These are phyloP conservation scores for Ceratitis capitata DNA, from an alignment of 1,140 invertebrate genomes.

Conservation along the genomic window DNA sequence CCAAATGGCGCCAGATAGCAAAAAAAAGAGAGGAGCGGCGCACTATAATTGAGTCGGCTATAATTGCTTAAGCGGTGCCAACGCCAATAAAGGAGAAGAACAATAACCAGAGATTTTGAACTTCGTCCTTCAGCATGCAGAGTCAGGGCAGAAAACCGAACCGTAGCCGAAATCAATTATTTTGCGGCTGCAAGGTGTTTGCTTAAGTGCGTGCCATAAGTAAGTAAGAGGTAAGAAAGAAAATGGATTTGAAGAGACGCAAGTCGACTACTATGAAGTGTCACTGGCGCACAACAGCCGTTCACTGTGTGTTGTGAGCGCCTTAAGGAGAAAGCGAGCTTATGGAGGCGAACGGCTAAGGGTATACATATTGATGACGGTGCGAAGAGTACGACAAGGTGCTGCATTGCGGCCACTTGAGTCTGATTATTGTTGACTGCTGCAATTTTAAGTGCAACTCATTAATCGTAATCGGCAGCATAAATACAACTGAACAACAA, in stretches of 20 bases:
- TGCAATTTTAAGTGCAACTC: slow-evolving; percentile 45
- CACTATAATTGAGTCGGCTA: too few relatives aligned
- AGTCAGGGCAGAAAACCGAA: too few relatives aligned
- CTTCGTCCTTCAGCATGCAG: too few relatives aligned
- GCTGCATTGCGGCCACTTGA: slow-evolving; percentile 11
- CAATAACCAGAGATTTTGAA: too few relatives aligned
- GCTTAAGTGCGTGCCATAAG: not conserved
- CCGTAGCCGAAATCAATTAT: too few relatives aligned
- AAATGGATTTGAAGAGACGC: not conserved
- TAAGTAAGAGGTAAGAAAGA: too few relatives aligned
- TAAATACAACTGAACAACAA: not conserved
- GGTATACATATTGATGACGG: too few relatives aligned
- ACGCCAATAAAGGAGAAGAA: too few relatives aligned
- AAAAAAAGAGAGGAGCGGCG: too few relatives aligned
- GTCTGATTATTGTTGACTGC: slow-evolving; percentile 38
- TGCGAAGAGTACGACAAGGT: not conserved
- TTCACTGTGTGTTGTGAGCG: not conserved
- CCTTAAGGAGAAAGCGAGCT: not conserved
- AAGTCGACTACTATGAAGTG: not conserved
- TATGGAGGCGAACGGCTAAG: not conserved
- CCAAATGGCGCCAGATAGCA: too few relatives aligned
- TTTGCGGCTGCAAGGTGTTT: not conserved
- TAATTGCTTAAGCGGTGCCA: too few relatives aligned
- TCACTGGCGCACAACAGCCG: not conserved
- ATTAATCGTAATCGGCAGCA: slow-evolving; percentile 45